Conservation (phyloP, 2,888 invertebrate genomes). For the Sinotaia quadrata region DNA sequence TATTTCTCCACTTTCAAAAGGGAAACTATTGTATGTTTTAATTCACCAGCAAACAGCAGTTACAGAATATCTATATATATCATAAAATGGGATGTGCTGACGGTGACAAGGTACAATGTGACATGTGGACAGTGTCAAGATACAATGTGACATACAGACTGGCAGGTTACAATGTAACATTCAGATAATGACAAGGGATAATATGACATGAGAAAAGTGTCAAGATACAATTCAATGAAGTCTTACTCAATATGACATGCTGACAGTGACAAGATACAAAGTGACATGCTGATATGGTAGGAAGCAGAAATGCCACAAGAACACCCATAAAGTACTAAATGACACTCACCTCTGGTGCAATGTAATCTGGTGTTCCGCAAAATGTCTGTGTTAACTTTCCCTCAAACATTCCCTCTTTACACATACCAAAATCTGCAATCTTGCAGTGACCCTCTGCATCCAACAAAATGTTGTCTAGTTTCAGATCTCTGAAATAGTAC, state of each 20-base stretch:
- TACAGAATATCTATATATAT: no score
- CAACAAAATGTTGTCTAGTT: conserved; percentile 97
- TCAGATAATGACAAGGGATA: no score
- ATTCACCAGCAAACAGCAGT: no score
- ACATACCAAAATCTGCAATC: conserved; percentile 86
- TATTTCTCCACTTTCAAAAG: no score
- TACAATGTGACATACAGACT: no score
- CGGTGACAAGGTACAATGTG: no score
- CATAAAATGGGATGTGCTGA: no score
- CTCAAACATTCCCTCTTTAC: conserved; percentile 93
- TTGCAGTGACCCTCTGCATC: conserved; percentile 88
- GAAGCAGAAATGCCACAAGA: not conserved
- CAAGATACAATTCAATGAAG: no score
- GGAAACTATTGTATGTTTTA: no score
- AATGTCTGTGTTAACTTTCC: conserved; percentile 95
- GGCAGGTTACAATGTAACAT: no score
- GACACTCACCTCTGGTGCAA: conserved; percentile 88
- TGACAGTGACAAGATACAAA: not conserved
- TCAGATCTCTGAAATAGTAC: conserved; percentile 87
- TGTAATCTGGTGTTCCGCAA: conserved; percentile 99
- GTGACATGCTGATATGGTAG: not conserved
- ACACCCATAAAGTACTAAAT: not conserved
- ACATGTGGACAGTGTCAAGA: no score
- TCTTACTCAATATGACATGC: not conserved
- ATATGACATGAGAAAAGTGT: no score